Evolutionary conservation across 1,140 invertebrate species (phyloP), one percentile per base, ranked within the genome.

Genomic region (Adoxophyes honmai): DNA sequence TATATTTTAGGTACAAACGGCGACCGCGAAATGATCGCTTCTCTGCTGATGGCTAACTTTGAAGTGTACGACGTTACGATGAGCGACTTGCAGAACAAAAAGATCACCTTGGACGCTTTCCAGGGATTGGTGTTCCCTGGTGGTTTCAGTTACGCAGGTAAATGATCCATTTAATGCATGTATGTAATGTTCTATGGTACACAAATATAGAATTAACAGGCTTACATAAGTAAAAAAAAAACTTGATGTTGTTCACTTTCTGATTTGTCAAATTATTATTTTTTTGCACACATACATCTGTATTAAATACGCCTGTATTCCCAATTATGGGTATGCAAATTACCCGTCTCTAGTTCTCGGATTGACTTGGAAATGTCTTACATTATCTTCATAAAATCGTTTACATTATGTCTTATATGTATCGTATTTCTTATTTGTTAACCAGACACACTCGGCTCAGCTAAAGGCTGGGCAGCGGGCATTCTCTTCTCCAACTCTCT

Each of bases 1-100:
- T 37, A 35, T 7, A 60, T 37, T 63, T 2, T 37, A 90, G 89
- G 89, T 58, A 95, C 93, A 28, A 99, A 99, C 80, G 98, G 98
- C 35, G 98, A 99, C 78, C 90, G 98, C 55, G 98, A 99, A 91
- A 99, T 99, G 98, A 95, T 95, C 7, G 96, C 97, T n/a, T 94
- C 96, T 8, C 91, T 99, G n/a, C 90, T 95, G 60, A 92, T 95
- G 89, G 97, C 96, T 14, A 97, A 97, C 53, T 99, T 99, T 81
- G 93, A 96, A 76, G 95, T 97, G 4, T 96, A 94, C 90, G 97
- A 99, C 85, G 92, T 98, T 0, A 96, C 96, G 0, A 97, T 98
- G 95, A 94, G 95, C 67, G 97, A 98, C 91, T 81, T 98, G 10
- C 76, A 97, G 9, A 86, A 90, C 34, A 91, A 92, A 60, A 90